A percentile compares a stretch with the other conserved stretches of the same genome.
These are phyloP conservation scores for Cephus spinipes DNA, from an alignment of 2,888 invertebrate genomes.

Conservation along the genomic window DNA sequence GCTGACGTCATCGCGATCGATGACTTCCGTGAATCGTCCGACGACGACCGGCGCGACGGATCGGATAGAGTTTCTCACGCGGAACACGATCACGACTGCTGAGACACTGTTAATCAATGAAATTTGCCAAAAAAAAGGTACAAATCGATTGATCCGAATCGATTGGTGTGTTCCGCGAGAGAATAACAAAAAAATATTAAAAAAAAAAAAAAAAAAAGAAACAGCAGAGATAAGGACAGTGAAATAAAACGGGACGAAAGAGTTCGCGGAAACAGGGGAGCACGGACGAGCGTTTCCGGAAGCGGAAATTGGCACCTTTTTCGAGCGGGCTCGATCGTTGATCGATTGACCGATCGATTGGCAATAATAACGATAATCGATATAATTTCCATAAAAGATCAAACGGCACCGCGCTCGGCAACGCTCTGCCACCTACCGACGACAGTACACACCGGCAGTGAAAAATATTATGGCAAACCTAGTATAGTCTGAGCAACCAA, in stretches of 20 bases:
- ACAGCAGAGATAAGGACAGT: neutral
- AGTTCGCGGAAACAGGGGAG: neutral
- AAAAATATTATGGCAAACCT: constrained; percentile 53
- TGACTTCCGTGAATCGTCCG: neutral
- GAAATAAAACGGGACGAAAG: neutral
- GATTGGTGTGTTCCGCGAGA: neutral
- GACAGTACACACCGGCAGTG: neutral
- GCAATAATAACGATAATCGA: neutral
- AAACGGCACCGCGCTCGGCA: neutral
- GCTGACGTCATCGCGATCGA: neutral
- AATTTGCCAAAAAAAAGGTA: neutral
- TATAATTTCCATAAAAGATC: neutral
- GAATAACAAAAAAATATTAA: neutral
- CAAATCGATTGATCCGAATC: neutral
- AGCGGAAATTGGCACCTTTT: neutral
- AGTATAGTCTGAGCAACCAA: constrained; percentile 56
- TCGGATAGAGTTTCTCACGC: neutral
- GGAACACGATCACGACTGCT: neutral
- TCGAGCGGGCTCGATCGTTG: neutral
- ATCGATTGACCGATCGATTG: neutral
- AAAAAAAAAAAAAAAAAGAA: neutral
- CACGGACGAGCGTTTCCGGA: neutral
- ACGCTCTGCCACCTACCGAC: neutral
- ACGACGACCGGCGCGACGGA: neutral
- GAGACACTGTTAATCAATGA: neutral